phyloP scores from a whole-genome alignment of 2,888 invertebrate genomes.

The Leptinotarsa haldemani region DNA sequence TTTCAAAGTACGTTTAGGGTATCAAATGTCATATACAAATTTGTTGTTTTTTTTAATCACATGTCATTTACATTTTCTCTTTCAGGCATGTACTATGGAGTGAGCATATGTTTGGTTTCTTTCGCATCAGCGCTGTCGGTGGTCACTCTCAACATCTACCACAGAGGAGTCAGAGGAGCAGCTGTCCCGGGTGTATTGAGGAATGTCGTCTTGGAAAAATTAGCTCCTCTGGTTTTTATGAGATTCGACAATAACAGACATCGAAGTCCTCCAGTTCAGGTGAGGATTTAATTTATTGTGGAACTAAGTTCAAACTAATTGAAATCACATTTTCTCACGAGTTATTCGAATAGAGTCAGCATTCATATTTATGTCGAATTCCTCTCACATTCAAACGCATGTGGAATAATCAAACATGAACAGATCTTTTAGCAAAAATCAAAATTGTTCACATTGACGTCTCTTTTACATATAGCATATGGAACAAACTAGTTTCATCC shows the following conservation, averaged over 20 bases:
- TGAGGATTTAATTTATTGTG: constrained; percentile 39
- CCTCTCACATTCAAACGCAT: too few relatives aligned
- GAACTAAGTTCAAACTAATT: not conserved
- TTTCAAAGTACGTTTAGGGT: too few relatives aligned
- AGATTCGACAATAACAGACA: constrained; percentile 71
- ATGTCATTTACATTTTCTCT: too few relatives aligned
- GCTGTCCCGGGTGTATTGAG: constrained; percentile 80
- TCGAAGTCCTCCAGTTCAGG: constrained; percentile 57
- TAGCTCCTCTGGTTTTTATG: constrained; percentile 80
- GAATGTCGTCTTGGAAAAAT: constrained; percentile 78
- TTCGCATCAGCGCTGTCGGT: constrained; percentile 86
- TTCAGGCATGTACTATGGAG: constrained; percentile 84
- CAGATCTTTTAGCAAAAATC: too few relatives aligned
- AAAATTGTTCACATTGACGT: too few relatives aligned
- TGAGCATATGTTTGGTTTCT: constrained; percentile 83
- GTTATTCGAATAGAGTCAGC: too few relatives aligned
- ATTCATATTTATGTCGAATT: too few relatives aligned
- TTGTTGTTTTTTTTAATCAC: too few relatives aligned
- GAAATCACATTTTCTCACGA: not conserved
- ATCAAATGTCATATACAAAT: too few relatives aligned
- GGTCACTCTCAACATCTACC: constrained; percentile 86
- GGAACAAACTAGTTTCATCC: not conserved
- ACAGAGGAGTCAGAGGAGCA: constrained; percentile 84
- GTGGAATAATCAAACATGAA: too few relatives aligned
- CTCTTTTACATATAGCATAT: too few relatives aligned